A percentile compares a stretch with the other conserved stretches of the same genome.
Evolutionary conservation across 2,113 vertebrate genomes (phyloP).

Genomic region (Egretta garzetta): DNA sequence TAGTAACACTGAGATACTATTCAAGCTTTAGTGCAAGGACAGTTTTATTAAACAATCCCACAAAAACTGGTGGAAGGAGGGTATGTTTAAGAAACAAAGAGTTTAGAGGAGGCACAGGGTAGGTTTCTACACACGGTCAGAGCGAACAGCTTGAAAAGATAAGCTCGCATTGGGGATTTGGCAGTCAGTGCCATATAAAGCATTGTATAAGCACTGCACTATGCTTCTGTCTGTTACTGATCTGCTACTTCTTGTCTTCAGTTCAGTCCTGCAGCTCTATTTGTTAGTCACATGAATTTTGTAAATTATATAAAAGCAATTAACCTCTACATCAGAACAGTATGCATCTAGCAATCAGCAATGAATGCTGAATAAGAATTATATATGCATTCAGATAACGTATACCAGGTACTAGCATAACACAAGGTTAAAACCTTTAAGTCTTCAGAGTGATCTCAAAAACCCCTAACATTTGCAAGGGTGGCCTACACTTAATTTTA

Average conservation of each 20-base stretch:
- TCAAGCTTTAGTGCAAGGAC: not conserved
- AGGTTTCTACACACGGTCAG: not conserved
- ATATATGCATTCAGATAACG: not conserved
- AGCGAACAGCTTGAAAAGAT: not conserved
- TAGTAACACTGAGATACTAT: not conserved
- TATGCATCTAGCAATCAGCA: not conserved
- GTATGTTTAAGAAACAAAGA: not conserved
- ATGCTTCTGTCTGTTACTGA: not conserved
- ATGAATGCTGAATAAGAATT: not conserved
- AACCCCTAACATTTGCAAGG: rapidly evolving
- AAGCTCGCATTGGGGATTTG: not conserved
- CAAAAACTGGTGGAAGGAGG: not conserved
- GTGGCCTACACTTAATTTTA: not conserved
- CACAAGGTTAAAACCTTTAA: not conserved
- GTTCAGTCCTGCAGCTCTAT: not conserved
- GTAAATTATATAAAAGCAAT: not conserved
- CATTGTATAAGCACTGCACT: not conserved
- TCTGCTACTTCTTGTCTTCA: not conserved
- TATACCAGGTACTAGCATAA: not conserved
- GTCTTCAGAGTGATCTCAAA: not conserved
- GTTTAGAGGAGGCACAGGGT: not conserved
- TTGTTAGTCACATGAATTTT: not conserved
- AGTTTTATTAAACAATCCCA: not conserved
- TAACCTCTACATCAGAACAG: not conserved
- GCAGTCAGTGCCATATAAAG: not conserved